A percentile compares a stretch with the other conserved stretches of the same genome.
Conservation (phyloP, 37 sponge, comb jelly and placozoan species). For the Dysidea cf. avara region DNA sequence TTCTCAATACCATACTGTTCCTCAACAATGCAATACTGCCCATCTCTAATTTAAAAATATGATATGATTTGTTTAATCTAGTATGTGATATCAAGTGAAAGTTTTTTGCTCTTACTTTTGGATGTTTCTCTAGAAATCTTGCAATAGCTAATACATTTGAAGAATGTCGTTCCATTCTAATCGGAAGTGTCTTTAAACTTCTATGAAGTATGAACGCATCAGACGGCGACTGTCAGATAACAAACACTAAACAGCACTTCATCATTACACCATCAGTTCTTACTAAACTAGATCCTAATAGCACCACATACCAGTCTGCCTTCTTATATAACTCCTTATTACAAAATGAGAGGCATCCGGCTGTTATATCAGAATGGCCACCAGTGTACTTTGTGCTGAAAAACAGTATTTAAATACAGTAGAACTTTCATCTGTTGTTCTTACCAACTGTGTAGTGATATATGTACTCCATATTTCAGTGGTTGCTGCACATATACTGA, state of each 20-base stretch:
- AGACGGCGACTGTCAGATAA: slow-evolving; percentile 47
- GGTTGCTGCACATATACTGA: slow-evolving; percentile 65
- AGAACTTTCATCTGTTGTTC: neutral
- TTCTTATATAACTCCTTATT: slow-evolving; percentile 2
- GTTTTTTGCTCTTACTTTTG: slow-evolving; percentile 47
- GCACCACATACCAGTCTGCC: neutral
- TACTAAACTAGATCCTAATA: slow-evolving; percentile 34
- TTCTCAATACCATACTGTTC: too few species aligned
- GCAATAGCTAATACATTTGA: slow-evolving; percentile 65
- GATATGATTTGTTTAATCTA: too few species aligned
- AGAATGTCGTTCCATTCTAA: slow-evolving; percentile 70
- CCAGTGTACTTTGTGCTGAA: slow-evolving; percentile 63
- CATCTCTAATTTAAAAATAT: too few species aligned
- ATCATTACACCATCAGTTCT: neutral
- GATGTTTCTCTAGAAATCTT: slow-evolving; percentile 55
- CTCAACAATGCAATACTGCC: too few species aligned
- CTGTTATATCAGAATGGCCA: slow-evolving; percentile 70
- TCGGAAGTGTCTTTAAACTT: slow-evolving; percentile 65
- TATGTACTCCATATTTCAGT: slow-evolving; percentile 54
- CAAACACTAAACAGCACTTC: neutral
- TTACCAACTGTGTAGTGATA: slow-evolving; percentile 69
- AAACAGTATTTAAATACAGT: neutral
- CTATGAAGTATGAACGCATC: slow-evolving; percentile 63
- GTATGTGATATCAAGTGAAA: too few species aligned
- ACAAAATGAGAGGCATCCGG: slow-evolving; percentile 40